phyloP scores from a whole-genome alignment of 2,888 invertebrate genomes.

The Xanthorhoe spadicearia region DNA sequence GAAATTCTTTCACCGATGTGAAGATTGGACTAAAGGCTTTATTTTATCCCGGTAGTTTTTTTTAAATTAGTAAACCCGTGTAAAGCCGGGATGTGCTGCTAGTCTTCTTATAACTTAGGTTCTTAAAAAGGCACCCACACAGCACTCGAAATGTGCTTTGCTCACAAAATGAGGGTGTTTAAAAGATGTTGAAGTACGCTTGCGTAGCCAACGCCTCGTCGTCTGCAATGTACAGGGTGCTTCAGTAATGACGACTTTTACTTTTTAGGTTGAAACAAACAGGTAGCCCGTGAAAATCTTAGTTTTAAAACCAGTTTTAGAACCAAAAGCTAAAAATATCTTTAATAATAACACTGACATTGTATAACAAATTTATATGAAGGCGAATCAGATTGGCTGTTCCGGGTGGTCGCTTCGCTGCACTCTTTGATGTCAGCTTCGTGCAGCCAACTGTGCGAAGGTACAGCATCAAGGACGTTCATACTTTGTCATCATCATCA shows the following conservation, averaged over 20 bases:
- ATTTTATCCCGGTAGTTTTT: no score
- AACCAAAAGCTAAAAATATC: not conserved
- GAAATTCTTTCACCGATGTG: no score
- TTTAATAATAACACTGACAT: not conserved
- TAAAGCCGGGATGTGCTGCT: no score
- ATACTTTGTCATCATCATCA: no score
- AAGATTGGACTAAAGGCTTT: no score
- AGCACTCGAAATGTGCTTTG: not conserved
- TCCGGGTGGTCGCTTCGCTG: conserved; percentile 15
- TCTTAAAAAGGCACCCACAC: conserved; percentile 12
- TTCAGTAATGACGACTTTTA: conserved; percentile 25
- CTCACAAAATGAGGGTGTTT: conserved; percentile 19
- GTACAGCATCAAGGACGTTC: not conserved
- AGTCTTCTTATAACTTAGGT: not conserved
- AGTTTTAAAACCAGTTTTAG: no score
- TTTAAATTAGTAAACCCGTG: no score
- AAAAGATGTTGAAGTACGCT: conserved; percentile 28
- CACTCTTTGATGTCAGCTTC: conserved; percentile 18
- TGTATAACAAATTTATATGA: conserved; percentile 6
- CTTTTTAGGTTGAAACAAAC: not conserved
- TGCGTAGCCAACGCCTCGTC: conserved; percentile 24
- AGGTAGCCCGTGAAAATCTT: not conserved
- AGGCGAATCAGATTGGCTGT: conserved; percentile 17
- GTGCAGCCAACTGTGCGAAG: not conserved
- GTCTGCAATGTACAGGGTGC: conserved; percentile 28